These are phyloP conservation scores for Ceratina japonica DNA, from an alignment of 1,140 invertebrate genomes.

Conservation along the genomic window DNA sequence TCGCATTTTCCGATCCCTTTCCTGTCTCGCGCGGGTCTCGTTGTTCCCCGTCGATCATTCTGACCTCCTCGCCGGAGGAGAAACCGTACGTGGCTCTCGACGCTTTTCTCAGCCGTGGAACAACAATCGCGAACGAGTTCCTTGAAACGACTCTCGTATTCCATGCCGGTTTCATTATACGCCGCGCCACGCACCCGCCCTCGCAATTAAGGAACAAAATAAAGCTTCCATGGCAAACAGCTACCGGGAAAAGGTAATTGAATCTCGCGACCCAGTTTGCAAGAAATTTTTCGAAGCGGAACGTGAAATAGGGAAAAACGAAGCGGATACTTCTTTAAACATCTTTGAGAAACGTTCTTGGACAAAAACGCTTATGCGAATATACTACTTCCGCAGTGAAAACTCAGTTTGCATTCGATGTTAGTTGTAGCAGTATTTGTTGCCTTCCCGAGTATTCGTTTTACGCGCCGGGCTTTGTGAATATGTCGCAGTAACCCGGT, in stretches of 20 bases:
- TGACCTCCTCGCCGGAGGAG: constrained; percentile 16
- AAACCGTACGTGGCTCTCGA: background rate
- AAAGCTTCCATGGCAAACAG: background rate
- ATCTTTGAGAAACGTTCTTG: too few species aligned
- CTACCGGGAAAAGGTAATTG: background rate
- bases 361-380: too few species aligned
- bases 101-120: background rate
- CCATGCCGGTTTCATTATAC: background rate
- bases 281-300: constrained; percentile 6
- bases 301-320: background rate
- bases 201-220: constrained; percentile 10
- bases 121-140: background rate
- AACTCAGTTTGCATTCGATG: too few species aligned
- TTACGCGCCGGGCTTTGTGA: background rate
- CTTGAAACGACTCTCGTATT: background rate
- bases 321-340: too few species aligned
- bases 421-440: too few species aligned
- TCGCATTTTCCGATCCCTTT: constrained; percentile 37
- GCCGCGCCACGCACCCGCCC: background rate
- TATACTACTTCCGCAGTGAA: too few species aligned
- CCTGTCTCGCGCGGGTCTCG: too few species aligned
- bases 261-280: background rate
- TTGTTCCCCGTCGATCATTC: constrained; percentile 30
- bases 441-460: too few species aligned
- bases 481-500: background rate